A percentile compares a stretch with the other conserved stretches of the same genome.
Conservation (phyloP, 1,140 invertebrate genomes). For the Cardiocondyla obscurior region DNA sequence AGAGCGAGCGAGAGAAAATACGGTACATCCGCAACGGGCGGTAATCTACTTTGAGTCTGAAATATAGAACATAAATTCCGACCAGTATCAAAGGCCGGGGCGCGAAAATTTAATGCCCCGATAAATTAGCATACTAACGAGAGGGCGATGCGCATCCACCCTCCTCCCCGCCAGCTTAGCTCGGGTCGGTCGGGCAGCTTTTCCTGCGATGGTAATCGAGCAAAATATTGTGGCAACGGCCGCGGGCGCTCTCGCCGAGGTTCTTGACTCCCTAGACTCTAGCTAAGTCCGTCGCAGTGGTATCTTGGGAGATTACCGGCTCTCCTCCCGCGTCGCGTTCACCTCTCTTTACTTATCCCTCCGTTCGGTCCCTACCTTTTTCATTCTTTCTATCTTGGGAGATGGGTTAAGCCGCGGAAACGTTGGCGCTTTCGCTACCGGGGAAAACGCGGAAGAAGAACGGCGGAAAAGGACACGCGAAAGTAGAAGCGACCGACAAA, state of each 20-base stretch:
- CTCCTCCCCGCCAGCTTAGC: neutral
- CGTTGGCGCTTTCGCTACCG: constrained; percentile 62
- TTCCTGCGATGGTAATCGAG: constrained; percentile 81
- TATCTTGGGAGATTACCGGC: constrained; percentile 65
- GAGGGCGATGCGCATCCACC: constrained; percentile 55
- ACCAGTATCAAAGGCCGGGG: constrained; percentile 65
- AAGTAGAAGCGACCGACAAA: constrained; percentile 26
- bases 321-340: constrained; percentile 4
- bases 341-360: constrained; percentile 56
- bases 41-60: constrained; percentile 73
- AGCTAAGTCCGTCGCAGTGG: constrained; percentile 57
- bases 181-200: constrained; percentile 69
- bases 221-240: constrained; percentile 82
- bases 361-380: constrained; percentile 42
- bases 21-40: constrained; percentile 37
- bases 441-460: neutral
- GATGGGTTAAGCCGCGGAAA: constrained; percentile 53
- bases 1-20: constrained; percentile 19
- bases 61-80: constrained; percentile 78
- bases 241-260: constrained; percentile 74
- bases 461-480: constrained; percentile 15
- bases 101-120: constrained; percentile 77
- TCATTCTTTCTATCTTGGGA: constrained; percentile 50
- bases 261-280: constrained; percentile 75
- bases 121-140: constrained; percentile 83